Evolutionary conservation across 2,888 invertebrate genomes (phyloP).

Genomic region (Drosophila borealis): DNA sequence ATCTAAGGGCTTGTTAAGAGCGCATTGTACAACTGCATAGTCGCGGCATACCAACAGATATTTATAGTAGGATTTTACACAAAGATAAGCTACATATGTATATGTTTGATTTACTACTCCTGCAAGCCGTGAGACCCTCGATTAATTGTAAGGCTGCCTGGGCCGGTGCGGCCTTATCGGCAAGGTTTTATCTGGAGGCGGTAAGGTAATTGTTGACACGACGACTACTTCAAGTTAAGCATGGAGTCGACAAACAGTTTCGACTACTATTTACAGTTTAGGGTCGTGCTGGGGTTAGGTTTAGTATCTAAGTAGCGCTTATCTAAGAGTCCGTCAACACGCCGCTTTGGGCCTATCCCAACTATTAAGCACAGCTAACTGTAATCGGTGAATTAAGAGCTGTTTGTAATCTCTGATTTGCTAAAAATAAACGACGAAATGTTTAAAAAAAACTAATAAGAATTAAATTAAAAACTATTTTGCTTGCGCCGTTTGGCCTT

Average conservation of each 20-base stretch:
- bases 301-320: slow-evolving; percentile 15
- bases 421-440: slow-evolving; percentile 19
- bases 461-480: slow-evolving; percentile 75
- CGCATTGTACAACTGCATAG: slow-evolving; percentile 7
- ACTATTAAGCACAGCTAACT: slow-evolving; percentile 38
- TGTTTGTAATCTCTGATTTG: slow-evolving; percentile 38
- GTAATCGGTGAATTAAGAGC: slow-evolving; percentile 24
- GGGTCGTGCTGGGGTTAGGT: slow-evolving; percentile 29
- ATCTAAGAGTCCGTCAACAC: slow-evolving; percentile 39
- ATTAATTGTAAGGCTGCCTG: slow-evolving; percentile 15
- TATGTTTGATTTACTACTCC: slow-evolving; percentile 21
- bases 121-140: slow-evolving; percentile 20
- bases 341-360: slow-evolving; percentile 48
- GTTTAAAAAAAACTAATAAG: slow-evolving; percentile 47
- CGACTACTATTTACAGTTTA: slow-evolving; percentile 43
- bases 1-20: neutral
- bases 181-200: slow-evolving; percentile 29
- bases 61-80: slow-evolving; percentile 32
- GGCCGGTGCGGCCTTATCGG: slow-evolving; percentile 36
- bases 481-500: slow-evolving; percentile 51
- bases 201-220: slow-evolving; percentile 44
- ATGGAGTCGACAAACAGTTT: slow-evolving; percentile 17
- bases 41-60: slow-evolving; percentile 27
- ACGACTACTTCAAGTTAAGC: slow-evolving; percentile 32
- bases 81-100: slow-evolving; percentile 33